A percentile compares a stretch with the other conserved stretches of the same genome.
These are phyloP conservation scores for Pemphredon lugubris DNA, from an alignment of 2,888 invertebrate genomes.

Conservation along the genomic window DNA sequence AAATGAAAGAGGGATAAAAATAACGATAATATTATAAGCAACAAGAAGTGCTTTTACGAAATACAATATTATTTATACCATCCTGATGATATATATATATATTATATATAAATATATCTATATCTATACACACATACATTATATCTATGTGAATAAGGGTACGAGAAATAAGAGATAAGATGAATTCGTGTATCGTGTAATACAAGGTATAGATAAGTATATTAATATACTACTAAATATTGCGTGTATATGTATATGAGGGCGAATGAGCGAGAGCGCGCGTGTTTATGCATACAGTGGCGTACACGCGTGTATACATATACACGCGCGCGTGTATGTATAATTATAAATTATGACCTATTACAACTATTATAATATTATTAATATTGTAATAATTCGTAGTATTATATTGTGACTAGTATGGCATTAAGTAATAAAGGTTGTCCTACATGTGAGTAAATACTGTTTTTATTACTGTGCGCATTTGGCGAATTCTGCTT, in stretches of 20 bases:
- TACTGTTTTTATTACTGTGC: not conserved
- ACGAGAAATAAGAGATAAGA: constrained; percentile 65
- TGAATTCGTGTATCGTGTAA: constrained; percentile 72
- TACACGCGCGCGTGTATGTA: constrained; percentile 46
- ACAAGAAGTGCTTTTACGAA: constrained; percentile 80
- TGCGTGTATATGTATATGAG: constrained; percentile 46
- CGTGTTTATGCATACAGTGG: constrained; percentile 43
- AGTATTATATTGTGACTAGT: constrained; percentile 78
- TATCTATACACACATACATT: too few relatives aligned
- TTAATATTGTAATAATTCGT: constrained; percentile 72
- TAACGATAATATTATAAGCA: constrained; percentile 79
- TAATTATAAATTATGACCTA: constrained; percentile 61
- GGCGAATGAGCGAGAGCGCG: too few relatives aligned
- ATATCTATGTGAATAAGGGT: constrained; percentile 48
- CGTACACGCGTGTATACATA: constrained; percentile 43
- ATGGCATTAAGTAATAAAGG: constrained; percentile 79
- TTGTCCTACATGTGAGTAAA: constrained; percentile 75
- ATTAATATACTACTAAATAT: constrained; percentile 74
- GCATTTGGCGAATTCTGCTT: too few relatives aligned
- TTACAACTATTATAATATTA: constrained; percentile 74
- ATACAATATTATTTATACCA: constrained; percentile 80
- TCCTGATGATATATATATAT: constrained; percentile 72
- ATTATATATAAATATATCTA: constrained; percentile 60
- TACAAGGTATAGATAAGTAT: constrained; percentile 76
- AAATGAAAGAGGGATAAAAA: too few relatives aligned